Evolutionary conservation across 2,888 invertebrate species (phyloP), one percentile per base, ranked within the genome.

Genomic region (Drosophila greeni): DNA sequence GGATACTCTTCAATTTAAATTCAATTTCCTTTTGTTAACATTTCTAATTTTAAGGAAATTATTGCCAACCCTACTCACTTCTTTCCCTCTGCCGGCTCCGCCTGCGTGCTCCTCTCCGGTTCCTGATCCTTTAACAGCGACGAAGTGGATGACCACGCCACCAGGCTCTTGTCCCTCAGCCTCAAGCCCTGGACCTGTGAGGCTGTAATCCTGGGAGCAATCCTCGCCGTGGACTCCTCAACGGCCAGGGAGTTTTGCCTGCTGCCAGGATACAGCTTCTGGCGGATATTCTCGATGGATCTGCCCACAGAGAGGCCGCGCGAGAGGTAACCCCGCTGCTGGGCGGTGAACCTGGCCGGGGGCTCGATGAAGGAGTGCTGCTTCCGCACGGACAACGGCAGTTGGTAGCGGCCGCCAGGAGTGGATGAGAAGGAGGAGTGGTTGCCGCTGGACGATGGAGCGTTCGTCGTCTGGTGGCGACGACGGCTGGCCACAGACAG

Each of bases 321-420:
- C 12, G 84, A 74, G 18, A 85, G 62, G 36, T 79, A 83, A 6
- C 76, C 66, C 11, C 86, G 76, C 31, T 78, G 80, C 43, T 82
- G 80, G 2, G 72, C 69, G 7, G 80, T 60, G 14, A 72, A 79
- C 29, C 70, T 70, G 49, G 68, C 45, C 11, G 72, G 59, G 20
- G 66, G 76, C 58, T 86, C 87, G n/a, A 79, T 75, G 24, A 86
- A 82, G 5, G 87, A 86, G 39, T 84, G 76, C 57, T 86, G 87
- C 45, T 86, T 86, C n/a, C 76, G 75, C 12, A 86, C 55, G 2
- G 64, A 40, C 40, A 71, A 48, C 9, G 65, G 58, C 36, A 70
- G 54, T 5, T 69, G 70, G 40, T 66, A 55, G 29, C 61, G 66
- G 1, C 49, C 40, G 11, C 34, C 62, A 16, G 58, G 20, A 8